Base-by-base conservation (phyloP, 1,140 invertebrate species). In the Adoxophyes honmai region DNA sequence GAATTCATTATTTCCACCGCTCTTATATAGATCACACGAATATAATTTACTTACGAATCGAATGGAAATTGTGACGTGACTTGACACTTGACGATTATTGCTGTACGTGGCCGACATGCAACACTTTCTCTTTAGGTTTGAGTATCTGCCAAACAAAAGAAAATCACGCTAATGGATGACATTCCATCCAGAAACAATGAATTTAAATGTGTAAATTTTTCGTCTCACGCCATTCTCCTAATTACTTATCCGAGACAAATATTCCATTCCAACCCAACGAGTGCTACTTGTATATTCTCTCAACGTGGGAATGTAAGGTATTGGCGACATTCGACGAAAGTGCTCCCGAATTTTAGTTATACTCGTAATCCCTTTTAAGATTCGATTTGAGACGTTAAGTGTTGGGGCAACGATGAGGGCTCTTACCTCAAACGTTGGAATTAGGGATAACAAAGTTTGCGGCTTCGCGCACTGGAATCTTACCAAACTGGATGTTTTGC, bases 1-100 rank as follows among this genome's bases (percentile, higher is more conserved):
- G 75, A 75, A 78, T 82, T 82, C 75, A 81, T 85, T 78, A 82
- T 82, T 71, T 66, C 61, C 62, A 66, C 64, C 63, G 70, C 60
- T 68, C 57, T 68, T 72, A 63, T 70, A 57, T 44, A 70, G 62
- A 64, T 64, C 57, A 52, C 54, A 52, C 56, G 59, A 36, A 55
- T 59, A 66, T 66, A 63, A 66, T 66, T 62, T 70, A 64, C 58
- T 64, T 61, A 48, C 34, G 35, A 52, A 55, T 52, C 34, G 48
- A 56, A 14, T 57, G 36, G 28, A 54, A 57, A 63, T 11, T 28
- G 42, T 48, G n/a, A 48, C 16, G 42, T 48, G 18, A 13, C n/a
- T 9, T 13, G 21, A 13, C 28, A 48, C n/a, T 48, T 48, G 13
- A 11, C 16, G 42, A 28, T 48, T 18, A 28, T 48, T 33, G 21